Conservation (phyloP, 2,797 vertebrate species). For the Odontamblyopus lacepedii region DNA sequence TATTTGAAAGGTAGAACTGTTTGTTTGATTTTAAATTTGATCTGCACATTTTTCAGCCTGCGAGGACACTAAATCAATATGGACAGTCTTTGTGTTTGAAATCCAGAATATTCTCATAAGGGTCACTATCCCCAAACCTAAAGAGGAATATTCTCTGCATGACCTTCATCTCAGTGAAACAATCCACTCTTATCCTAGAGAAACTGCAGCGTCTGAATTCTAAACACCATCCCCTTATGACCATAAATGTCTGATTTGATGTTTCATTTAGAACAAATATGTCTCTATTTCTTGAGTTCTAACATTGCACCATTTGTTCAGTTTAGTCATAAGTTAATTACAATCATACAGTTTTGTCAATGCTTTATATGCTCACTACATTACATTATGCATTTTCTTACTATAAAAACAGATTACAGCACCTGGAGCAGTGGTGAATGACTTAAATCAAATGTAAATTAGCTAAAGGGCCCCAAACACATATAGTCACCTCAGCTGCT, state of each 20-base stretch:
- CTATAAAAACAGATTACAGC: background rate
- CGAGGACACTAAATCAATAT: too few relatives aligned
- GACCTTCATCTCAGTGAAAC: background rate
- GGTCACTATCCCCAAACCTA: too few relatives aligned
- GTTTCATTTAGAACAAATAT: background rate
- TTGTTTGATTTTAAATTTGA: too few relatives aligned
- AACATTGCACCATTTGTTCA: background rate
- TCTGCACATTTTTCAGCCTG: too few relatives aligned
- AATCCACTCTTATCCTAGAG: background rate
- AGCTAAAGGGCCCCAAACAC: background rate
- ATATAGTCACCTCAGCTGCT: background rate
- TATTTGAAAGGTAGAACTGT: too few relatives aligned
- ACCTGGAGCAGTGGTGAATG: background rate
- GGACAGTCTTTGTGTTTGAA: too few relatives aligned
- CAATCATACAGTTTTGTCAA: too few relatives aligned
- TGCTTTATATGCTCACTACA: background rate
- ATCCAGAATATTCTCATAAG: too few relatives aligned
- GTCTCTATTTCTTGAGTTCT: background rate
- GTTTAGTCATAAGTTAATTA: background rate
- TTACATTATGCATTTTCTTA: background rate
- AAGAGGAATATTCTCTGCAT: background rate
- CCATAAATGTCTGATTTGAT: background rate
- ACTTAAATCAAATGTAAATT: background rate
- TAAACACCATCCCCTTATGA: background rate
- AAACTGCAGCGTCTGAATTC: background rate